Evolutionary conservation across 2,888 invertebrate species (phyloP).

Genomic region (Macropis europaea): DNA sequence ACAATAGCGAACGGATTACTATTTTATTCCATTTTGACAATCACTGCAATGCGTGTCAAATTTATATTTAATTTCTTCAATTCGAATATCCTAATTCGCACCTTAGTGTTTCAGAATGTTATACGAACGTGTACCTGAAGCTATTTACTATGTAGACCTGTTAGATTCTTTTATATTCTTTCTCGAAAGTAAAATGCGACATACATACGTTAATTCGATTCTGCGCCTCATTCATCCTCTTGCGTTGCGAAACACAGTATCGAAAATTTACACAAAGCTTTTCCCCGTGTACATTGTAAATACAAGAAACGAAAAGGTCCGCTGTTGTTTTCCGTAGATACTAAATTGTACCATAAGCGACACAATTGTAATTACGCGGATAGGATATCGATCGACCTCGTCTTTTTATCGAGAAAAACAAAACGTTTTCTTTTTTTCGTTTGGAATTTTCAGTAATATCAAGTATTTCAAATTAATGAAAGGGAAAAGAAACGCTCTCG

Average conservation of each 20-base stretch:
- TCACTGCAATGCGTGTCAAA: too few relatives aligned
- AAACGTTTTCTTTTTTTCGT: background rate
- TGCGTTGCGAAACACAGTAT: background rate
- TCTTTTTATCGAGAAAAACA: background rate
- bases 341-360: background rate
- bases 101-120: slow-evolving; percentile 26
- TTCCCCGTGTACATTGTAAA: slow-evolving; percentile 7
- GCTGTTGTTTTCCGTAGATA: background rate
- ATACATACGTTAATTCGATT: too few relatives aligned
- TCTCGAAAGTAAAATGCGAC: background rate
- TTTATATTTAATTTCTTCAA: background rate
- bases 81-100: background rate
- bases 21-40: too few relatives aligned
- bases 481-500: slow-evolving; percentile 73
- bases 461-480: slow-evolving; percentile 48
- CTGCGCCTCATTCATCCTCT: background rate
- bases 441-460: slow-evolving; percentile 1
- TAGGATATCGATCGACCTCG: background rate
- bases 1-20: too few relatives aligned
- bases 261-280: background rate
- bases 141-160: slow-evolving; percentile 22
- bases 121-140: slow-evolving; percentile 46
- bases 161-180: slow-evolving; percentile 24
- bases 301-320: background rate
- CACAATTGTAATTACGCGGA: too few relatives aligned